phyloP scores from a whole-genome alignment of 2,797 vertebrate species.

The Alcedo quadribrachys region DNA sequence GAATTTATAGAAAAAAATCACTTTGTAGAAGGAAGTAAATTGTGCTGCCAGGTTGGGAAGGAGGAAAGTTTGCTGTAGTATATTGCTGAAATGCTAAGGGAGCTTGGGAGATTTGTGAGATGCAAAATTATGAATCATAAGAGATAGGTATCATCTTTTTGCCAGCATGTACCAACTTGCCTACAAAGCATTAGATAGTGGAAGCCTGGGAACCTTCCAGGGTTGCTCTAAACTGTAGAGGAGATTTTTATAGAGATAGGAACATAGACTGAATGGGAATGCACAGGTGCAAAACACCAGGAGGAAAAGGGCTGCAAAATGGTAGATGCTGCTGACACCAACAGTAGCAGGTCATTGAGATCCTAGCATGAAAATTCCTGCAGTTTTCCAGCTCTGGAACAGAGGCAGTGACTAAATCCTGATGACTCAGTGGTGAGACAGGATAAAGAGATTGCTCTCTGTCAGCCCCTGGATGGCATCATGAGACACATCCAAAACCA shows the following conservation, averaged over 20 bases:
- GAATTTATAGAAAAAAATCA: neutral
- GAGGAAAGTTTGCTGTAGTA: neutral
- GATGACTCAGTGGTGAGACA: neutral
- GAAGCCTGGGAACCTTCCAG: neutral
- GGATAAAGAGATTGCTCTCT: neutral
- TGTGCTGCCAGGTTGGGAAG: neutral
- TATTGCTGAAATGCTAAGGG: neutral
- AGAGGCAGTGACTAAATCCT: neutral
- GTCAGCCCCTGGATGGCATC: neutral
- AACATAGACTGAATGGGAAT: neutral
- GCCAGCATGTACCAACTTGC: neutral
- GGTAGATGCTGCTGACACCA: neutral
- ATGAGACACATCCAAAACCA: neutral
- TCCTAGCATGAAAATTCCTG: neutral
- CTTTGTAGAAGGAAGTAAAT: neutral
- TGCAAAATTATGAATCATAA: neutral
- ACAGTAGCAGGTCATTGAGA: neutral
- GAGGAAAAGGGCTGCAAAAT: neutral
- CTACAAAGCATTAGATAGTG: neutral
- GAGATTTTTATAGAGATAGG: neutral
- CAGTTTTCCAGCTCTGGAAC: neutral
- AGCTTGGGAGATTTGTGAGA: neutral
- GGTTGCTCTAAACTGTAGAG: neutral
- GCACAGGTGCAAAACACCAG: neutral
- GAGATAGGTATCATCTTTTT: neutral